Evolutionary conservation across 2,113 vertebrate genomes (phyloP), one percentile per base, ranked within the genome.

Genomic region (Arenaria interpres): DNA sequence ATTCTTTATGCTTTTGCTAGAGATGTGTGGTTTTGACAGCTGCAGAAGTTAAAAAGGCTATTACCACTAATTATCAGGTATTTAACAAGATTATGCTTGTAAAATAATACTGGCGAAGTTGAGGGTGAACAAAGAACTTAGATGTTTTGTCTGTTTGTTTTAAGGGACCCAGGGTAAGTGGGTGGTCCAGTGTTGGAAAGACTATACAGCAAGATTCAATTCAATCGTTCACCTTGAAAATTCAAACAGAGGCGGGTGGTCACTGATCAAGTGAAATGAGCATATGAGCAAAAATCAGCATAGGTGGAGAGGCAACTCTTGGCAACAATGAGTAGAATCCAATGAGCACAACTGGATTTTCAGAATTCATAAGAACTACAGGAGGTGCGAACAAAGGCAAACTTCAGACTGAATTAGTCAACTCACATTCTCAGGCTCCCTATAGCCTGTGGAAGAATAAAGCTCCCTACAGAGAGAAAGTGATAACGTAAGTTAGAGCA

Each of bases 21-120:
- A 76, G 76, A 78, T 81, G n/a, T 45, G 33, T 88, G 90, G 86
- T 92, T 96, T 97, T 90, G 92, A 96, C 80, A 95, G 94, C 94
- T 97, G 92, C 80, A 93, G 69, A 95, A 89, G 53, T 93, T 92
- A 91, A 90, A 94, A 92, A 90, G 59, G 33, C n/a, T 96, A 90
- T 97, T 90, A 92, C 77, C 57, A 69, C 54, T 91, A 94, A 93
- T 95, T 96, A 92, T 88, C 69, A 85, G 50, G 77, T 89, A 92
- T 91, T 95, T 91, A 76, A 91, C 33, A 79, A 76, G 45, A 95
- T 92, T 95, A 68, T 89, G 71, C 18, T 96, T 87, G 89, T 57
- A 95, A 97, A 97, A 88, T 72, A 85, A 95, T 73, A 91, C 54
- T 43, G 79, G 66, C 3, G 4, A 94, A 87, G 73, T 21, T 78